Evolutionary conservation across 1,140 invertebrate genomes (phyloP).

Genomic region (Diabrotica virgifera): DNA sequence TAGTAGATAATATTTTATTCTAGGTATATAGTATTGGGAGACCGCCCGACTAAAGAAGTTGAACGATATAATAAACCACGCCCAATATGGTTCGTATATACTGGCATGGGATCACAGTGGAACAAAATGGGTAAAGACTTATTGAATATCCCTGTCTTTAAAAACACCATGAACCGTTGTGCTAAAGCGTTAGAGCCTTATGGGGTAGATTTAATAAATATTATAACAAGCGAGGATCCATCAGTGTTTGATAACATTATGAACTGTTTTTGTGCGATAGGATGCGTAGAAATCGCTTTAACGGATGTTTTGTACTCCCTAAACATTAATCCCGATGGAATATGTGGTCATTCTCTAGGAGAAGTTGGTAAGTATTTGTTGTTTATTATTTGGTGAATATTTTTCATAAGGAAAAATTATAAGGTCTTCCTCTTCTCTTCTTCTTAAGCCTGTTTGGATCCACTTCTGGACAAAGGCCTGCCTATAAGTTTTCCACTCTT

Average conservation of each 20-base stretch:
- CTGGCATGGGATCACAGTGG: slow-evolving; percentile 96
- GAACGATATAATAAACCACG: slow-evolving; percentile 49
- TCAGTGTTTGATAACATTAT: slow-evolving; percentile 75
- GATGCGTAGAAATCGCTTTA: slow-evolving; percentile 87
- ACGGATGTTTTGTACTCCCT: slow-evolving; percentile 75
- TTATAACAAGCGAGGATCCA: slow-evolving; percentile 71
- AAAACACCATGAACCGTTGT: slow-evolving; percentile 68
- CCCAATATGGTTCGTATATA: slow-evolving; percentile 92
- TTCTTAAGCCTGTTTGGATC: too few species aligned
- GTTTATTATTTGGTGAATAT: too few species aligned
- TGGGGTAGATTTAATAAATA: slow-evolving; percentile 73
- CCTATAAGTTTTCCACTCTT: too few species aligned
- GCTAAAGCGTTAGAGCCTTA: slow-evolving; percentile 70
- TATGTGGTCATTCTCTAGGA: slow-evolving; percentile 91
- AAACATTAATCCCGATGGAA: slow-evolving; percentile 81
- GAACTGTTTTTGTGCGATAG: slow-evolving; percentile 86
- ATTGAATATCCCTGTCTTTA: slow-evolving; percentile 75
- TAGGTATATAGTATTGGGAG: slow-evolving; percentile 22
- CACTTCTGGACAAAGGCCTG: too few species aligned
- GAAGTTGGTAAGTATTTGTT: slow-evolving; percentile 54
- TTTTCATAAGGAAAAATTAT: too few species aligned
- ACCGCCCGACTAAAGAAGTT: slow-evolving; percentile 20
- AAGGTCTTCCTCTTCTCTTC: too few species aligned
- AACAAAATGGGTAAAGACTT: slow-evolving; percentile 82
- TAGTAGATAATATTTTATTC: too few species aligned